Percentiles rank a stretch among this genome's conserved stretches.
phyloP scores from a whole-genome alignment of 2,888 invertebrate species.

The Apodemia mormo region DNA sequence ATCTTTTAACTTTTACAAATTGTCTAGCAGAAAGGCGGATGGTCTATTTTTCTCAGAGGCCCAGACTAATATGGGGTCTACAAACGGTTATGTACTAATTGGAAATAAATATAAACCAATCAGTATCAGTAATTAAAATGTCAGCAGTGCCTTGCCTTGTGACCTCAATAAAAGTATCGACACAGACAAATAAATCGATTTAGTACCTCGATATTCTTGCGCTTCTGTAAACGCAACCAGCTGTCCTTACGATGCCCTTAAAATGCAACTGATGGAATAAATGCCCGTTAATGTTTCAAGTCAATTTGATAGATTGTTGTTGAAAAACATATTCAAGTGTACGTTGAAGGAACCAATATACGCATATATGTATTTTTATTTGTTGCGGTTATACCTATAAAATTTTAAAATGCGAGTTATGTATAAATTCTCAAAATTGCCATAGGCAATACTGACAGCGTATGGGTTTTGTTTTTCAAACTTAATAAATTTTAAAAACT shows the following conservation, averaged over 20 bases:
- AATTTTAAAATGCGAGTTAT: no score
- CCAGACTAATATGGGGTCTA: no score
- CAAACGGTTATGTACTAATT: no score
- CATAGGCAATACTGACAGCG: no score
- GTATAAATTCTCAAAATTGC: no score
- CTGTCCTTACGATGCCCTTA: neutral
- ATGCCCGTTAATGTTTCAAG: neutral
- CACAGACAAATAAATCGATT: neutral
- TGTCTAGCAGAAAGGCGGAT: no score
- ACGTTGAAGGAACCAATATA: neutral
- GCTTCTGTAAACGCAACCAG: slow-evolving; percentile 6
- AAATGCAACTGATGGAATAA: neutral
- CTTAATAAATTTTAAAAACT: no score
- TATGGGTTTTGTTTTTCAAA: no score
- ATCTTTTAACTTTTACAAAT: no score
- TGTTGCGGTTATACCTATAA: no score
- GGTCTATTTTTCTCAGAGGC: no score
- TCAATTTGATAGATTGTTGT: neutral
- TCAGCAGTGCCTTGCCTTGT: neutral
- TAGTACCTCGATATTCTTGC: neutral
- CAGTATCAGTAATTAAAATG: neutral
- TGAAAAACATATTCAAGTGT: neutral
- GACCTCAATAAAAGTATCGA: slow-evolving; percentile 10
- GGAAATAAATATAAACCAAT: neutral
- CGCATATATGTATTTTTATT: no score